phyloP scores from a whole-genome alignment of 2,797 vertebrate species.

The Artibeus lituratus region DNA sequence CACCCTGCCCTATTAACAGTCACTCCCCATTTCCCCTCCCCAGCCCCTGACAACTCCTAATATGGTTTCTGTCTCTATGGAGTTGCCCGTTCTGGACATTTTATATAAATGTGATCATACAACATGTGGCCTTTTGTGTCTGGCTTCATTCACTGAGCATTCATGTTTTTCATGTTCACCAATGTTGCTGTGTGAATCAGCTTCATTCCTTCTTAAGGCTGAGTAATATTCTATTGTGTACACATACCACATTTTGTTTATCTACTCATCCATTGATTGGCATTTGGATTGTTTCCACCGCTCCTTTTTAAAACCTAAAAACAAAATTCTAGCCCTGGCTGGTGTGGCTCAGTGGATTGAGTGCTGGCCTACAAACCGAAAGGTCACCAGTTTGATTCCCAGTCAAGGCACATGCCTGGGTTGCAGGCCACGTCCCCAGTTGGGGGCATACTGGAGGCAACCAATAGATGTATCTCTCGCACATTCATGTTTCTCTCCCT shows the following conservation, averaged over 20 bases:
- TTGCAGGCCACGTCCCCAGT: background rate
- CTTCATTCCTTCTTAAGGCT: background rate
- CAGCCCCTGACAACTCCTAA: background rate
- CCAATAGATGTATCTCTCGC: too few species aligned
- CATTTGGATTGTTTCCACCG: background rate
- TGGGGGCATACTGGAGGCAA: background rate
- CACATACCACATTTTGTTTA: background rate
- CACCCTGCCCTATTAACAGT: background rate
- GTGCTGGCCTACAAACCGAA: background rate
- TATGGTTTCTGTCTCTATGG: background rate
- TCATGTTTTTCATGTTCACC: background rate
- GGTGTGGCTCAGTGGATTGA: background rate
- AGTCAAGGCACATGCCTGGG: background rate
- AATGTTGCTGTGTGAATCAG: background rate
- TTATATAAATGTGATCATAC: background rate
- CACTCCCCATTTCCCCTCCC: background rate
- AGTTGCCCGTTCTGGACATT: background rate
- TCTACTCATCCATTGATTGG: background rate
- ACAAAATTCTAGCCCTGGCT: background rate
- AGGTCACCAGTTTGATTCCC: background rate
- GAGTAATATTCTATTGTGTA: background rate
- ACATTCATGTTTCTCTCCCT: background rate
- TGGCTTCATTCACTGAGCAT: background rate
- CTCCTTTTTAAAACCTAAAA: background rate
- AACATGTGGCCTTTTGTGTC: background rate